Conservation (phyloP, 2,888 invertebrate species). For the Pegoplata infirma region DNA sequence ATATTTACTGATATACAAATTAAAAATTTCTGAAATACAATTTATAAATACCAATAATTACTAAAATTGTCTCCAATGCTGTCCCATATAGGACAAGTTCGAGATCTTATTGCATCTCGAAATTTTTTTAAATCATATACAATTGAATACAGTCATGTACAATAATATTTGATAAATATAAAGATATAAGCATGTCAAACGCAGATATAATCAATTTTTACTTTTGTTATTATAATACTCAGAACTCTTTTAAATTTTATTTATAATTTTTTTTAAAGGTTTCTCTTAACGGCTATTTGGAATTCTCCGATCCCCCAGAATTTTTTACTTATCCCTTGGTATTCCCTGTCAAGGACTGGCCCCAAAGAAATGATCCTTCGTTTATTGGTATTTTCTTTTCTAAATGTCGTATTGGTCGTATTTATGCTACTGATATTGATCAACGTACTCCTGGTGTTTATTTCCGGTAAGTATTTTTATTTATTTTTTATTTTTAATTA, state of each 20-base stretch:
- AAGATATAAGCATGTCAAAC: too few species aligned
- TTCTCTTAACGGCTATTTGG: conserved; percentile 89
- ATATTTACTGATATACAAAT: too few species aligned
- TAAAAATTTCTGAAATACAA: too few species aligned
- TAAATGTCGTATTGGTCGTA: conserved; percentile 88
- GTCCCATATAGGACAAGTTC: too few species aligned
- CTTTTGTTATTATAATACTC: too few species aligned
- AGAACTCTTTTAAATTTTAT: too few species aligned
- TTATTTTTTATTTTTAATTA: background rate
- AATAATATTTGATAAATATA: background rate
- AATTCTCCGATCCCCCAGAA: conserved; percentile 94
- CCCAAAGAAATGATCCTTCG: conserved; percentile 90
- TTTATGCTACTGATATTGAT: conserved; percentile 86
- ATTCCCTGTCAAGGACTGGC: conserved; percentile 93
- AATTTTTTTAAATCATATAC: too few species aligned
- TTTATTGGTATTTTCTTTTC: conserved; percentile 97
- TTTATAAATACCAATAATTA: too few species aligned
- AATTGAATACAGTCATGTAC: too few species aligned
- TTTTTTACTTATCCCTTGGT: conserved; percentile 91
- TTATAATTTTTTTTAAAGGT: conserved; percentile 79
- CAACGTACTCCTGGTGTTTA: conserved; percentile 89
- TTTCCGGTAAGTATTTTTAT: conserved; percentile 80
- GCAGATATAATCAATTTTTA: too few species aligned
- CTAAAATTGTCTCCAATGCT: too few species aligned
- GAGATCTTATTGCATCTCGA: too few species aligned